Percentiles rank a stretch among this genome's conserved stretches.
These are phyloP conservation scores for Gallinago jamesoni DNA, from an alignment of 2,113 vertebrate species.

Conservation along the genomic window DNA sequence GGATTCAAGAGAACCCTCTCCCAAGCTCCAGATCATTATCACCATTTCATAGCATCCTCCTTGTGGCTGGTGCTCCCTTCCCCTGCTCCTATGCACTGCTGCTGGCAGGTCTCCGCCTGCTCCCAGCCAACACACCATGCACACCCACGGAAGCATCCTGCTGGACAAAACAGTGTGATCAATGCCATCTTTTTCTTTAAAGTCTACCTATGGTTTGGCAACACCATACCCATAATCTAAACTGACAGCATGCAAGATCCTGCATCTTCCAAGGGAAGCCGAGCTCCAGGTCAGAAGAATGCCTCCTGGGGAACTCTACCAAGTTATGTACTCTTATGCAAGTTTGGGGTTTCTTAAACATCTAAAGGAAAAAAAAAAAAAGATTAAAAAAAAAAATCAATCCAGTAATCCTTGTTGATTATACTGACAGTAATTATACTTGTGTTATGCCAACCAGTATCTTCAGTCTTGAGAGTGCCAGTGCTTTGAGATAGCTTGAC, in stretches of 20 bases:
- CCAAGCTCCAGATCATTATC: neutral
- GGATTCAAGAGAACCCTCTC: neutral
- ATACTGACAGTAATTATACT: constrained; percentile 16
- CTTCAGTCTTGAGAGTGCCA: constrained; percentile 12
- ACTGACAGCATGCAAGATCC: neutral
- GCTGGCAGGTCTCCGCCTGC: neutral
- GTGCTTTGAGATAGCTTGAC: neutral
- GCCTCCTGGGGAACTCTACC: constrained; percentile 41
- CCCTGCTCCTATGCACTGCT: neutral
- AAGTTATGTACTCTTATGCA: constrained; percentile 38
- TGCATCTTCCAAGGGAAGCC: neutral
- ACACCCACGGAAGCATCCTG: neutral
- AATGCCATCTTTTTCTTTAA: neutral
- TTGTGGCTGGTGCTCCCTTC: neutral
- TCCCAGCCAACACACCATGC: neutral
- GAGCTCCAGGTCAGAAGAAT: neutral
- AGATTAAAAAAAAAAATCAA: neutral
- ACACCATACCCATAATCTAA: neutral
- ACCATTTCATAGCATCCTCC: neutral
- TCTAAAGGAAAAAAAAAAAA: neutral
- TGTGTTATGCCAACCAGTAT: constrained; percentile 36
- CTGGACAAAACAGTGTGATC: neutral
- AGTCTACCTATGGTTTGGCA: neutral
- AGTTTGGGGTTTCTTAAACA: constrained; percentile 56
- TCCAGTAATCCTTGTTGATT: constrained; percentile 38